Evolutionary conservation across 1,140 invertebrate genomes (phyloP).

Genomic region (Zeugodacus cucurbitae): DNA sequence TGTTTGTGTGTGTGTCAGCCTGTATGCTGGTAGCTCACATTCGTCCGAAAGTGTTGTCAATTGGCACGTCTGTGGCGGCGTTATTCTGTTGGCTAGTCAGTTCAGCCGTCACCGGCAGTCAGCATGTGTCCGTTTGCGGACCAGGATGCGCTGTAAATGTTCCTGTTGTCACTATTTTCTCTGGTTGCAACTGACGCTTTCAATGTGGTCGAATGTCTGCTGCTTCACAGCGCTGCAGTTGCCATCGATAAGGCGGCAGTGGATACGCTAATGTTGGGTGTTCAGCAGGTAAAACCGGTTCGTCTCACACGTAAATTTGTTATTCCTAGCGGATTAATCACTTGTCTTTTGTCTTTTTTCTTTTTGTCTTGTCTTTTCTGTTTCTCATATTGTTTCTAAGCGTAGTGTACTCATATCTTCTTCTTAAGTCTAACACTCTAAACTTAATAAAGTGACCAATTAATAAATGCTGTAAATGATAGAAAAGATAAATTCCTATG

Average conservation of each 20-base stretch:
- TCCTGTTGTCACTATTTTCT: not conserved
- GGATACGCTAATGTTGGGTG: not conserved
- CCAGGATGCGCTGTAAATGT: not conserved
- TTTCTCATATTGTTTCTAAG: too few relatives aligned
- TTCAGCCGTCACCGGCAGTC: not conserved
- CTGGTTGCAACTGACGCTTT: not conserved
- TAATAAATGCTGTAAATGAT: too few relatives aligned
- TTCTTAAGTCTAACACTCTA: too few relatives aligned
- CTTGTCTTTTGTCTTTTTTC: too few relatives aligned
- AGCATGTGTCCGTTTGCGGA: not conserved
- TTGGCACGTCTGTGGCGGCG: not conserved
- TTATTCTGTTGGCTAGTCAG: not conserved
- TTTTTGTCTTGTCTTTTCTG: too few relatives aligned
- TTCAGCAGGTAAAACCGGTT: not conserved
- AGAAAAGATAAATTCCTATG: too few relatives aligned
- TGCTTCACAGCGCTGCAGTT: not conserved
- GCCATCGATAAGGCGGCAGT: not conserved
- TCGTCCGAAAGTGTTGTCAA: not conserved
- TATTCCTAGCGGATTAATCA: too few relatives aligned
- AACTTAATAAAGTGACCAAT: too few relatives aligned
- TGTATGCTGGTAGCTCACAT: not conserved
- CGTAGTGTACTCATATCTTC: too few relatives aligned
- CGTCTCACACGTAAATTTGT: too few relatives aligned
- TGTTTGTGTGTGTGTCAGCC: too few relatives aligned
- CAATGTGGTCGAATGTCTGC: not conserved